Conservation (phyloP, 2,888 invertebrate species). For the Rotaria macrura region DNA sequence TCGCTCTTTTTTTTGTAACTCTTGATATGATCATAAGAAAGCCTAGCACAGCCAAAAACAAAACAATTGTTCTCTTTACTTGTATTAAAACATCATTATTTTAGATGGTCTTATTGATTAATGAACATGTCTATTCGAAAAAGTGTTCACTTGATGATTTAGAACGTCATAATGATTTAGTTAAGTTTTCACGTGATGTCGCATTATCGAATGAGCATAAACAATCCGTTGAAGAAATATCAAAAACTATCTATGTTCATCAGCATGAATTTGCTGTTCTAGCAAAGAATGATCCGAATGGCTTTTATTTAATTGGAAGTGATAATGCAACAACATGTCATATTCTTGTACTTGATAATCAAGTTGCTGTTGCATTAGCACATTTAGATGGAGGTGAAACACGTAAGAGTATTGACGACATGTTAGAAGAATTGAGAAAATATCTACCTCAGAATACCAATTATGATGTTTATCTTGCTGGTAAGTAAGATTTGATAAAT, state of each 20-base stretch:
- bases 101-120: slow-evolving; percentile 15
- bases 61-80: neutral
- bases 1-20: neutral
- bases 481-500: neutral
- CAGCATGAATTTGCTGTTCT: neutral
- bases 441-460: neutral
- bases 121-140: neutral
- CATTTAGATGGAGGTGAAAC: slow-evolving; percentile 32
- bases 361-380: neutral
- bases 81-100: neutral
- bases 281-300: slow-evolving; percentile 35
- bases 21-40: neutral
- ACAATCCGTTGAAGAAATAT: neutral
- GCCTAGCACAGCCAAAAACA: neutral
- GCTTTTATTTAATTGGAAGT: slow-evolving; percentile 46
- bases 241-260: neutral
- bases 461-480: neutral
- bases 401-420: neutral
- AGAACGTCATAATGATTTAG: neutral
- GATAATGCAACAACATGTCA: slow-evolving; percentile 34
- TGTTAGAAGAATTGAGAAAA: slow-evolving; percentile 12
- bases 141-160: neutral
- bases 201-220: neutral
- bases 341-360: slow-evolving; percentile 27
- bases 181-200: neutral